phyloP scores from a whole-genome alignment of 2,797 vertebrate genomes.

The Epinephelus awoara region DNA sequence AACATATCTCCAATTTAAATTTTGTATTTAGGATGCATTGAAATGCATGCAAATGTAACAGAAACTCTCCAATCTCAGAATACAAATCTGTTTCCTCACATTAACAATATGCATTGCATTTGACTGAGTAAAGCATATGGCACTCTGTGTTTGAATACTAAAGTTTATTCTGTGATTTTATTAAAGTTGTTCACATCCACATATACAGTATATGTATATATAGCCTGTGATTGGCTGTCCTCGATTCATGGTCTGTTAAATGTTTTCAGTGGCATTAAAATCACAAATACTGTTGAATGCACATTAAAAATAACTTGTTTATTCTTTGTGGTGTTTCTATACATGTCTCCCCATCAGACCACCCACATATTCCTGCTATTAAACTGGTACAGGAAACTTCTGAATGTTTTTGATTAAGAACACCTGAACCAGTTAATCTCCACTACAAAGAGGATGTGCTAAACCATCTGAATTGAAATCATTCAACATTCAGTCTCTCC shows the following conservation, averaged over 20 bases:
- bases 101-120: too few species aligned
- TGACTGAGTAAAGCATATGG: too few species aligned
- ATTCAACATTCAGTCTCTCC: constrained; percentile 52
- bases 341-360: neutral
- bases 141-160: too few species aligned
- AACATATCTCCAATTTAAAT: neutral
- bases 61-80: neutral
- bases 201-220: too few species aligned
- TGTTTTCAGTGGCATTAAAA: neutral
- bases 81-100: neutral
- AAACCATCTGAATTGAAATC: constrained; percentile 57
- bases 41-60: neutral
- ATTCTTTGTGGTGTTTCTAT: neutral
- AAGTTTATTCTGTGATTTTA: too few species aligned
- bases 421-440: constrained; percentile 15
- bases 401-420: constrained; percentile 15
- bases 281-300: constrained; percentile 1
- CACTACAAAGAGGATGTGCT: constrained; percentile 25
- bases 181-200: neutral
- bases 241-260: neutral
- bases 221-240: neutral
- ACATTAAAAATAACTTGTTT: neutral
- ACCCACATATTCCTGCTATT: constrained; percentile 6
- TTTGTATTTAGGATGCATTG: neutral
- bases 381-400: neutral